Base-by-base conservation (phyloP, 92 coral and sea anemone species). In the Zoanthus gigantus region DNA sequence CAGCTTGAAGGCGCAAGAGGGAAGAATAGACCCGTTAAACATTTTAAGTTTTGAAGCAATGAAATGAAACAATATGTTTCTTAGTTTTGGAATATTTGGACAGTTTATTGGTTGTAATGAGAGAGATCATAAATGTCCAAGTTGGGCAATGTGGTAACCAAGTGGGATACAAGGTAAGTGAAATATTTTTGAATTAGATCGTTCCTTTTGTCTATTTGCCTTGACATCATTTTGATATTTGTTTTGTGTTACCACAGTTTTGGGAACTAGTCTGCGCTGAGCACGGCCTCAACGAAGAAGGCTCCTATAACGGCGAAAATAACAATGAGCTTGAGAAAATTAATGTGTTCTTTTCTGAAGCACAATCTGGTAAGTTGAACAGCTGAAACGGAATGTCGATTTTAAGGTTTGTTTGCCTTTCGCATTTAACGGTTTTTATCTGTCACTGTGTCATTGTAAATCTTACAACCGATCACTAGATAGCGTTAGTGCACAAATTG, bases 131-230 rank as follows among this genome's bases (percentile, higher is more conserved):
- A 1, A 95, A 93, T 73, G 91, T 95, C 9, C 98, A 95, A 89
- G 98, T 95, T 17, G 98, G 98, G 34, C 98, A 95, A 88, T 95
- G 98, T 71, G 98, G 98, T 34, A 95, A 95, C 83, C 98, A 95
- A 93, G 93, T 95, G 9, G 98, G 96, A 47, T 95, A 95, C 76
- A 95, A 95, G 90, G 98, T 89, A 83, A 15, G 82, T 47, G 23
- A 76, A 63, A 53, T 13, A 14, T 47, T 47, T 47, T 47, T 8
- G 8, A 47, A 6, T 16, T 14, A 56, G 8, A 10, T 65, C 58
- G 18, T 2, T 45, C 4, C 88, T 52, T 91, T 91, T 91, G 91
- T 91, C 86, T 71, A 79, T 76, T 91, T 82, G 84, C 73, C 63
- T 76, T 77, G 74, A 77, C 76, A 46, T 75, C 73, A 18, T 71